phyloP scores from a whole-genome alignment of 2,113 vertebrate genomes.

The Elephas maximus region DNA sequence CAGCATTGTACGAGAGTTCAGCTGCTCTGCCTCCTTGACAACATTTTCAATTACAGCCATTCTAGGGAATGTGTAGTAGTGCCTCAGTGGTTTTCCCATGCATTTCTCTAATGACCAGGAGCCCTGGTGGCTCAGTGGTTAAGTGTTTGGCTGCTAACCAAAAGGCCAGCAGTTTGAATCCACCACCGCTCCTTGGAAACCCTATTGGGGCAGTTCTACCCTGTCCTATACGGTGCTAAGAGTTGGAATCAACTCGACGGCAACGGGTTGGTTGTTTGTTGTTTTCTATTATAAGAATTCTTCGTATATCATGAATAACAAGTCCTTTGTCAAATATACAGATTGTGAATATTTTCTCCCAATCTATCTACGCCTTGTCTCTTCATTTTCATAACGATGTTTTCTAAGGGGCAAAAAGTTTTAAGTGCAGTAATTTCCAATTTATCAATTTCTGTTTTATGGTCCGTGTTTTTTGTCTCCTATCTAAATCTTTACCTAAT shows the following conservation, averaged over 20 bases:
- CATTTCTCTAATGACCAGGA: neutral
- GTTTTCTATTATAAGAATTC: neutral
- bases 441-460: neutral
- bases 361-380: too few relatives aligned
- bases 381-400: neutral
- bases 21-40: neutral
- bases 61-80: neutral
- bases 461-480: neutral
- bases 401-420: neutral
- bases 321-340: neutral
- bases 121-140: too few relatives aligned
- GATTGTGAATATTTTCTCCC: neutral
- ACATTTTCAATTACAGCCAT: neutral
- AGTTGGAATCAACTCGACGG: too few relatives aligned
- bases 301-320: neutral
- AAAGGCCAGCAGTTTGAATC: too few relatives aligned
- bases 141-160: too few relatives aligned
- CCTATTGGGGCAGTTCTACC: too few relatives aligned
- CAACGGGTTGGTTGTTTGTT: too few relatives aligned
- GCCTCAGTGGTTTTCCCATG: neutral
- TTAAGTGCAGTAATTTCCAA: neutral
- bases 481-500: neutral
- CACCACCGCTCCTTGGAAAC: too few relatives aligned
- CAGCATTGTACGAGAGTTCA: neutral
- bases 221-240: too few relatives aligned